A percentile compares a stretch with the other conserved stretches of the same genome.
These are phyloP conservation scores for Lepus europaeus DNA, from an alignment of 2,113 vertebrate species.

Conservation along the genomic window DNA sequence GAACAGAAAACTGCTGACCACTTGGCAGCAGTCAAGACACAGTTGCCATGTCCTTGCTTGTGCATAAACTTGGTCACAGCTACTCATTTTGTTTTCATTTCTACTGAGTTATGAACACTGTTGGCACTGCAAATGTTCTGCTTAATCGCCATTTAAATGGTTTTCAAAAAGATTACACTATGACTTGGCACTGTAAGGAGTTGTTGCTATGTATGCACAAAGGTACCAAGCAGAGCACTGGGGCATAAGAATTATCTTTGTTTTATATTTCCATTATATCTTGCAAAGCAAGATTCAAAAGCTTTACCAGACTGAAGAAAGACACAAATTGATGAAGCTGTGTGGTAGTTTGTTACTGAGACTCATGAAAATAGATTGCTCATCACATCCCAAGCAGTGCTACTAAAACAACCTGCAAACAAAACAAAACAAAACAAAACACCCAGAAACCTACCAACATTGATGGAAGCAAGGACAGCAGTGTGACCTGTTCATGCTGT, in stretches of 20 bases:
- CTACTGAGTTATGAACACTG: background rate
- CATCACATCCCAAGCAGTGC: background rate
- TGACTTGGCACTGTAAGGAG: background rate
- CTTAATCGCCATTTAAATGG: slow-evolving; percentile 41
- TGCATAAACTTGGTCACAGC: background rate
- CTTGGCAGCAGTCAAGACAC: background rate
- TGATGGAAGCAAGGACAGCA: background rate
- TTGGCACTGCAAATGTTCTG: background rate
- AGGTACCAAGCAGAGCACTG: background rate
- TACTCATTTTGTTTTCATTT: background rate
- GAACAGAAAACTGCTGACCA: background rate
- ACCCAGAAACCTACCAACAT: slow-evolving; percentile 6
- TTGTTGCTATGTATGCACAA: background rate
- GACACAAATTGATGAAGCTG: background rate
- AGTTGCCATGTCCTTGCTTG: background rate
- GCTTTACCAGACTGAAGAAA: slow-evolving; percentile 37
- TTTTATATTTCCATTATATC: background rate
- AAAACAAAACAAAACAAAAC: background rate
- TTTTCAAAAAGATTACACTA: slow-evolving; percentile 28
- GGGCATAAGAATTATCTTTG: background rate
- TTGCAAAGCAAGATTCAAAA: slow-evolving; percentile 43
- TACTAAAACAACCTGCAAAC: background rate
- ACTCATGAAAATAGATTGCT: background rate
- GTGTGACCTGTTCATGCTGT: background rate
- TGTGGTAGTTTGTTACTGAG: background rate